Evolutionary conservation across 2,797 vertebrate species (phyloP).

Genomic region (Crypturellus tataupa): DNA sequence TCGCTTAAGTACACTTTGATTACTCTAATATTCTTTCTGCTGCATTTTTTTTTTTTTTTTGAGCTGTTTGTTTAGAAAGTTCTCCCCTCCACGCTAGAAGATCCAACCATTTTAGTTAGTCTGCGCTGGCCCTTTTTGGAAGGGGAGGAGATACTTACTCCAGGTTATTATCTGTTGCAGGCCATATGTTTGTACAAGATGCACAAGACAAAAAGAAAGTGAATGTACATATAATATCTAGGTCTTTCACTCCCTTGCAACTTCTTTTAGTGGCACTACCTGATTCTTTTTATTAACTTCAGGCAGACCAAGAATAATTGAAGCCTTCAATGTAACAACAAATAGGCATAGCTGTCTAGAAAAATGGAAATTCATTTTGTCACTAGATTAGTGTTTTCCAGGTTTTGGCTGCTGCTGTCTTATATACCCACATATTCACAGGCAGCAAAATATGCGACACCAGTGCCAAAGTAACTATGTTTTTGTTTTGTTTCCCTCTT

Average conservation of each 20-base stretch:
- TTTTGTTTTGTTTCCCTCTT: not conserved
- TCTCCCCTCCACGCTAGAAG: not conserved
- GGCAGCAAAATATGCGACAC: not conserved
- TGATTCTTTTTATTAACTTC: not conserved
- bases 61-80: not conserved
- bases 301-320: not conserved
- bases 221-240: not conserved
- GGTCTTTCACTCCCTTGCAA: not conserved
- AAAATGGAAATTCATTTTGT: slow-evolving; percentile 16
- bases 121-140: not conserved
- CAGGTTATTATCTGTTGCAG: not conserved
- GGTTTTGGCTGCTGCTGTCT: not conserved
- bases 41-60: not conserved
- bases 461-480: rapidly evolving
- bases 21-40: not conserved
- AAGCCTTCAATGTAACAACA: not conserved
- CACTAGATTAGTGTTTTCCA: not conserved
- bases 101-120: not conserved
- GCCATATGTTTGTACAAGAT: not conserved
- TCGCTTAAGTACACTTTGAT: not conserved
- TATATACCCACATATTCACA: too few relatives aligned
- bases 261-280: not conserved
- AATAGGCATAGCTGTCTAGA: not conserved
- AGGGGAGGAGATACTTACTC: not conserved
- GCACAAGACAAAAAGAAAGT: not conserved